Conservation (phyloP, 2,797 vertebrate species). For the Anisognathus igniventris region DNA sequence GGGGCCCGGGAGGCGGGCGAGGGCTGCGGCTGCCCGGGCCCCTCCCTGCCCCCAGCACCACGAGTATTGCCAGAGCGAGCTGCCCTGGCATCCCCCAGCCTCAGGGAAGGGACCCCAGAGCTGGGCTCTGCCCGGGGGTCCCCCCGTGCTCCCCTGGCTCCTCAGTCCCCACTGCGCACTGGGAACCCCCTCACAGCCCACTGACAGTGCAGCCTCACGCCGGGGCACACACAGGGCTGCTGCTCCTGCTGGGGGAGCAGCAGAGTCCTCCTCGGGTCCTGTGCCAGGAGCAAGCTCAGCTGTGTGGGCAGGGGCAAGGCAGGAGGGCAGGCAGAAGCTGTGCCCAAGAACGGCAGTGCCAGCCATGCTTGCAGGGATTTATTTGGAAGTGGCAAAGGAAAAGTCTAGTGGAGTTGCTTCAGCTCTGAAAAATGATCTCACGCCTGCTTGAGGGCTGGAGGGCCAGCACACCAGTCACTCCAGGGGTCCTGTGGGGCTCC, state of each 20-base stretch:
- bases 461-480: not conserved
- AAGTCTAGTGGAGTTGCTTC: not conserved
- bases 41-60: not conserved
- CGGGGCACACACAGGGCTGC: not conserved
- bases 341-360: fast-evolving
- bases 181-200: not conserved
- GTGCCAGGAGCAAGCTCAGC: not conserved
- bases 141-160: not conserved
- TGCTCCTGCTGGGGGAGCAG: not conserved
- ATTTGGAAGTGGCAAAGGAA: not conserved
- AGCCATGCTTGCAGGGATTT: not conserved
- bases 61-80: not conserved
- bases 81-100: not conserved
- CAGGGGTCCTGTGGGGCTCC: not conserved
- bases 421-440: not conserved
- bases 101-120: not conserved
- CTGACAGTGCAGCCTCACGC: fast-evolving
- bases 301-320: fast-evolving
- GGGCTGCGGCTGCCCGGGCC: not conserved
- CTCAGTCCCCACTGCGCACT: fast-evolving
- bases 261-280: not conserved
- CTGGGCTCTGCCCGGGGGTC: not conserved
- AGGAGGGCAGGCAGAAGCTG: not conserved
- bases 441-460: fast-evolving
- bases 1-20: not conserved